phyloP scores from a whole-genome alignment of 2,113 vertebrate genomes.

The Nyctereutes procyonoides region DNA sequence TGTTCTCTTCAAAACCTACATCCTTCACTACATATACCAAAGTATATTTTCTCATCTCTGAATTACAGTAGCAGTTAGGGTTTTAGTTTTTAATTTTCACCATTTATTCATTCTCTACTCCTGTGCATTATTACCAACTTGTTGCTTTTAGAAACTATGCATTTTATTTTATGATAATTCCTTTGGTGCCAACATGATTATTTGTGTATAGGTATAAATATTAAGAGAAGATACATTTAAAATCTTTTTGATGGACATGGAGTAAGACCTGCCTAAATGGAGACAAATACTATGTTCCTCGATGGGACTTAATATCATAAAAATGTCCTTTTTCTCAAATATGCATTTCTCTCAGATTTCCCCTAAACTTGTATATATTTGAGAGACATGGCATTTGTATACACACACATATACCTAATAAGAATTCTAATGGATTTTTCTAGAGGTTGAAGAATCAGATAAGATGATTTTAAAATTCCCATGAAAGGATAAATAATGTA shows the following conservation, averaged over 20 bases:
- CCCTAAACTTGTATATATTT: background rate
- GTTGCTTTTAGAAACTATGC: background rate
- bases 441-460: background rate
- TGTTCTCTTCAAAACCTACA: background rate
- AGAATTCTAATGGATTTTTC: conserved; percentile 45
- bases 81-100: conserved; percentile 6
- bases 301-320: background rate
- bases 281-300: background rate
- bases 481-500: conserved; percentile 17
- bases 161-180: background rate
- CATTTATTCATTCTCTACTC: background rate
- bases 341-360: background rate
- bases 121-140: background rate
- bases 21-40: background rate
- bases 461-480: background rate
- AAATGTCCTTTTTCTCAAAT: conserved; percentile 49
- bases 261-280: conserved; percentile 1
- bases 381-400: background rate
- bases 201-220: background rate
- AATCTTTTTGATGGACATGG: conserved; percentile 2
- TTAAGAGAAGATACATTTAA: conserved; percentile 14
- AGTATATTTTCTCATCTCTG: background rate
- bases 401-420: background rate
- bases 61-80: no score
- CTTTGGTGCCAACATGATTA: background rate